These are phyloP conservation scores for Micronycteris hirsuta DNA, from an alignment of 2,113 vertebrate species.

Conservation along the genomic window DNA sequence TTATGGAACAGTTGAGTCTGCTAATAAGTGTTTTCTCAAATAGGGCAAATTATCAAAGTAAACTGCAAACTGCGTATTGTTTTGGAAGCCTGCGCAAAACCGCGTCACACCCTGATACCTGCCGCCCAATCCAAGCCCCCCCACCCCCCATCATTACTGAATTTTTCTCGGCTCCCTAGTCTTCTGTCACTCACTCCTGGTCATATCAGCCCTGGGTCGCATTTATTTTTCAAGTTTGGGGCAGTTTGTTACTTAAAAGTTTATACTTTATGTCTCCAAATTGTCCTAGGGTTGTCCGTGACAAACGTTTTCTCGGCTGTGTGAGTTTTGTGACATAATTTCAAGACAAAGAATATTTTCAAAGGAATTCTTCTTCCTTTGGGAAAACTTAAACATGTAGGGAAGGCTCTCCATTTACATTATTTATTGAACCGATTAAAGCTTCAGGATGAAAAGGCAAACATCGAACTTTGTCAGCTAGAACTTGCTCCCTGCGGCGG, in stretches of 20 bases:
- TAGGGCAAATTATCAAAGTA: not conserved
- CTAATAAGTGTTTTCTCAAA: not conserved
- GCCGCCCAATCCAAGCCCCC: too few species aligned
- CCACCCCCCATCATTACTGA: not conserved
- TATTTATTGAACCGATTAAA: not conserved
- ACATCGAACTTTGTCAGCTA: not conserved
- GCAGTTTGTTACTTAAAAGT: not conserved
- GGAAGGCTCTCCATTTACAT: not conserved
- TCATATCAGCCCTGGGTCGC: rapidly evolving
- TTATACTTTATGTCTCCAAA: not conserved
- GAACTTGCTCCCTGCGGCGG: not conserved
- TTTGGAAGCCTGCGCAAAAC: not conserved
- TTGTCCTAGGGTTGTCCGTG: not conserved
- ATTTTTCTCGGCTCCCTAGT: not conserved
- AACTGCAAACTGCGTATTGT: not conserved
- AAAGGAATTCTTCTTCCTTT: not conserved
- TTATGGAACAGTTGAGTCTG: too few species aligned
- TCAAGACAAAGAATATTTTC: not conserved
- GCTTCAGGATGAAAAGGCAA: not conserved
- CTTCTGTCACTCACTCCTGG: not conserved
- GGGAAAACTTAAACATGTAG: not conserved
- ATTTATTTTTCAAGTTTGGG: not conserved
- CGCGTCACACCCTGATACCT: rapidly evolving
- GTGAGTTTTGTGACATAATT: not conserved
- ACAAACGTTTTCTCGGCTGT: not conserved